These are phyloP conservation scores for Polydrusus pterygomalis DNA, from an alignment of 2,888 invertebrate genomes.

Conservation along the genomic window DNA sequence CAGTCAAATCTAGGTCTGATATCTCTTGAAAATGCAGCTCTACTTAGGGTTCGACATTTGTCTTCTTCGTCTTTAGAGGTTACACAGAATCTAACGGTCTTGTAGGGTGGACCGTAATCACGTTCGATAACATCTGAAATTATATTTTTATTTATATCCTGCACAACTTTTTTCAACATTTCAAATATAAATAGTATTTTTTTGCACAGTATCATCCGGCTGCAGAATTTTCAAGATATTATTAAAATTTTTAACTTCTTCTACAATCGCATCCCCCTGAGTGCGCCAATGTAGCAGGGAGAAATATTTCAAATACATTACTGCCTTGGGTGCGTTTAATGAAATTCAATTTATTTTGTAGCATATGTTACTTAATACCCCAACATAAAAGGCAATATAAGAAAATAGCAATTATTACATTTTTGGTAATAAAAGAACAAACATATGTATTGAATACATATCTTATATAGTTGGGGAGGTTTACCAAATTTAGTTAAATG, in stretches of 20 bases:
- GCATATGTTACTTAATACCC: neutral
- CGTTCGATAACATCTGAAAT: slow-evolving; percentile 77
- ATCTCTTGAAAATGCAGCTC: slow-evolving; percentile 85
- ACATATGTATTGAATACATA: no score
- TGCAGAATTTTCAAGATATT: no score
- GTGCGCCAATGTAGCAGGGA: no score
- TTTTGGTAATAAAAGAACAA: neutral
- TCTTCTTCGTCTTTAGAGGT: slow-evolving; percentile 78
- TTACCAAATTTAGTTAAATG: no score
- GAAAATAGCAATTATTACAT: neutral
- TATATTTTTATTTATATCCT: no score
- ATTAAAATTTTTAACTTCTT: no score
- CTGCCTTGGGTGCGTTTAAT: neutral
- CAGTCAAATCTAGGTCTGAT: slow-evolving; percentile 89
- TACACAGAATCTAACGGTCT: slow-evolving; percentile 81
- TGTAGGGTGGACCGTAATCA: slow-evolving; percentile 81
- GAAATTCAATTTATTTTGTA: slow-evolving; percentile 5
- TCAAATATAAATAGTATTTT: no score
- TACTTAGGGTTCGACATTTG: slow-evolving; percentile 84
- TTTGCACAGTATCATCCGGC: no score
- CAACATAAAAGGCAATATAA: neutral
- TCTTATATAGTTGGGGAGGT: no score
- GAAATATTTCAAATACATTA: no score
- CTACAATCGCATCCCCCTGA: no score
- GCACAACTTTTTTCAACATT: no score